Conservation (phyloP, 2,113 vertebrate species). For the Microtus pennsylvanicus region DNA sequence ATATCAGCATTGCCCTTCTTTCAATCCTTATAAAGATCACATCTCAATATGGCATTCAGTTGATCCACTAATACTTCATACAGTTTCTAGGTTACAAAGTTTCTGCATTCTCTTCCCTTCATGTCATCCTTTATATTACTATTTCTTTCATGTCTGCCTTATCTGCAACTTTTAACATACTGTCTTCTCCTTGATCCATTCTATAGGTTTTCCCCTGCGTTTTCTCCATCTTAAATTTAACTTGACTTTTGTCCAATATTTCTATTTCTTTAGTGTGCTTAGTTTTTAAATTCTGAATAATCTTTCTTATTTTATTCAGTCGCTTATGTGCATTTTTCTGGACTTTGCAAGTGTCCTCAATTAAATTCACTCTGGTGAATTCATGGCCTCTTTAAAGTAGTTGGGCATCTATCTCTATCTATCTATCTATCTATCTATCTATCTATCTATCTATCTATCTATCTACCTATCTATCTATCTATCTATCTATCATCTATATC, state of each 20-base stretch:
- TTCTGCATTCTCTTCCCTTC: neutral
- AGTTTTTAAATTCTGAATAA: neutral
- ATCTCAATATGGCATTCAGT: neutral
- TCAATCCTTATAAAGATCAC: neutral
- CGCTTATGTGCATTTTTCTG: neutral
- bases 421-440: too few species aligned
- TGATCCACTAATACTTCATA: neutral
- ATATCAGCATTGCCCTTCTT: neutral
- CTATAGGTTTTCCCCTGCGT: neutral
- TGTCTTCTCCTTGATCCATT: neutral
- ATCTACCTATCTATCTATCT: too few species aligned
- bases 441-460: too few species aligned
- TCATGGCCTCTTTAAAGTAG: neutral
- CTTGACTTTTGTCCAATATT: neutral
- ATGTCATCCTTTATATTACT: neutral
- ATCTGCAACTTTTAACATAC: neutral
- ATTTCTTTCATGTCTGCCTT: neutral
- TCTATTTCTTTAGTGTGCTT: neutral
- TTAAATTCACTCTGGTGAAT: neutral
- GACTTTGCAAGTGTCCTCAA: neutral
- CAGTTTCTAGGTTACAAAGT: neutral
- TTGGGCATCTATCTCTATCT: neutral
- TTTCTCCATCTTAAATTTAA: neutral
- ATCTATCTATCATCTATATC: too few species aligned
- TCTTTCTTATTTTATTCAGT: neutral